A percentile compares a stretch with the other conserved stretches of the same genome.
These are phyloP conservation scores for Aphelenchoides avenae DNA, from an alignment of 1,140 invertebrate genomes.

Conservation along the genomic window DNA sequence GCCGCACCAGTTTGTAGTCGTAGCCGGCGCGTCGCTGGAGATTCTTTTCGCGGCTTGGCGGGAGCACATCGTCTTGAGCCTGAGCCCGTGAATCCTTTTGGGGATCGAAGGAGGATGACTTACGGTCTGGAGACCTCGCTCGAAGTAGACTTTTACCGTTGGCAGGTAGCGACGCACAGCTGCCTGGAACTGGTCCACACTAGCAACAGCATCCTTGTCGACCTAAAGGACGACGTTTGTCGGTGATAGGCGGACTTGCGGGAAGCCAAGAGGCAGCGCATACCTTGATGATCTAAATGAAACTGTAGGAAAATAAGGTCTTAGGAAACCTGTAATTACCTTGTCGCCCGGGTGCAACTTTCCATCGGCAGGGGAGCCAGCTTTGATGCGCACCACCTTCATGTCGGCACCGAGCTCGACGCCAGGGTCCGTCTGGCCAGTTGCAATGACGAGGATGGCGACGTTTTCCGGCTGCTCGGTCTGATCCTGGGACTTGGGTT, in stretches of 20 bases:
- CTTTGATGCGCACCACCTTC: not conserved
- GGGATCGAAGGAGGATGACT: not conserved
- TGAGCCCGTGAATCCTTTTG: not conserved
- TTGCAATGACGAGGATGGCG: too few relatives aligned
- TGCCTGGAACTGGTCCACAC: not conserved
- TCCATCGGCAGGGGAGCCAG: not conserved
- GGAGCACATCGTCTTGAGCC: slow-evolving; percentile 11
- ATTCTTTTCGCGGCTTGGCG: slow-evolving; percentile 14
- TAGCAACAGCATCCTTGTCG: not conserved
- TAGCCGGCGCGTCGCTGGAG: slow-evolving; percentile 10
- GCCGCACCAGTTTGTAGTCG: slow-evolving; percentile 2
- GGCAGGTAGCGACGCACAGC: not conserved
- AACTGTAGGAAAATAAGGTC: slow-evolving; percentile 3
- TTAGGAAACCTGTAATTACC: not conserved
- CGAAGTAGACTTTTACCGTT: not conserved
- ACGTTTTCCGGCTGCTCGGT: too few relatives aligned
- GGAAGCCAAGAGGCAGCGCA: not conserved
- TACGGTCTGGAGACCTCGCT: not conserved
- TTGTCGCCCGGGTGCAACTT: slow-evolving; percentile 6
- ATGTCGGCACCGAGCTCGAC: not conserved
- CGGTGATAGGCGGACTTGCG: slow-evolving; percentile 4
- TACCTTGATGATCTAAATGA: not conserved
- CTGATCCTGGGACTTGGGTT: too few relatives aligned
- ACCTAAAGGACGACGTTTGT: slow-evolving; percentile 5
- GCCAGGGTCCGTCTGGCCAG: too few relatives aligned